phyloP scores from a whole-genome alignment of 2,888 invertebrate genomes.

The Mimachlamys varia region DNA sequence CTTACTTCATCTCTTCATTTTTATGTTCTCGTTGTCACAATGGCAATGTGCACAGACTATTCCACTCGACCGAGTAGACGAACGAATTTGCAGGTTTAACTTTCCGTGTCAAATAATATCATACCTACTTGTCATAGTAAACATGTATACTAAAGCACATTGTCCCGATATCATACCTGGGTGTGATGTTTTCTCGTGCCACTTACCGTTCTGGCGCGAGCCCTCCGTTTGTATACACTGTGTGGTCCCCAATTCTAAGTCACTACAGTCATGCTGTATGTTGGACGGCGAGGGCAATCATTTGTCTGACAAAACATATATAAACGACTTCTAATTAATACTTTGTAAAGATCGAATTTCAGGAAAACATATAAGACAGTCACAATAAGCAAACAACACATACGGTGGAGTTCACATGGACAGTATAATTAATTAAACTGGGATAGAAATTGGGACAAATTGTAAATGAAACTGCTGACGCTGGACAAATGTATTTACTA shows the following conservation, averaged over 20 bases:
- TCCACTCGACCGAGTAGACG: background rate
- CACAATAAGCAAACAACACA: background rate
- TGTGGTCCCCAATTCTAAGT: background rate
- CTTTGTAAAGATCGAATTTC: background rate
- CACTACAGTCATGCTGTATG: background rate
- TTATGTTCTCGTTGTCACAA: too few species aligned
- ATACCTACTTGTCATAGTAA: background rate
- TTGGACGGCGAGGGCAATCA: background rate
- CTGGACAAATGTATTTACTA: background rate
- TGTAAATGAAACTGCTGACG: background rate
- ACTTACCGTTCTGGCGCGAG: background rate
- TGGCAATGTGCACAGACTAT: too few species aligned
- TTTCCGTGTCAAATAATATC: background rate
- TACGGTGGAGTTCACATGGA: background rate
- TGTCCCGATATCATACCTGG: background rate
- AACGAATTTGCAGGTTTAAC: background rate
- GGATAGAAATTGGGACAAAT: background rate
- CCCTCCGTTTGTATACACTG: background rate
- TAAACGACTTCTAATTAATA: conserved; percentile 11
- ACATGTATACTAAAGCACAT: background rate
- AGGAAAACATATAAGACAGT: background rate
- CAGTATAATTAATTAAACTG: background rate
- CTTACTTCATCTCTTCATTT: too few species aligned
- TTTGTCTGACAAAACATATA: background rate
- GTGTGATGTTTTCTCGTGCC: conserved; percentile 19